Percentiles rank a stretch among this genome's conserved stretches.
These are phyloP conservation scores for Sitta europaea DNA, from an alignment of 2,113 vertebrate species.

Conservation along the genomic window DNA sequence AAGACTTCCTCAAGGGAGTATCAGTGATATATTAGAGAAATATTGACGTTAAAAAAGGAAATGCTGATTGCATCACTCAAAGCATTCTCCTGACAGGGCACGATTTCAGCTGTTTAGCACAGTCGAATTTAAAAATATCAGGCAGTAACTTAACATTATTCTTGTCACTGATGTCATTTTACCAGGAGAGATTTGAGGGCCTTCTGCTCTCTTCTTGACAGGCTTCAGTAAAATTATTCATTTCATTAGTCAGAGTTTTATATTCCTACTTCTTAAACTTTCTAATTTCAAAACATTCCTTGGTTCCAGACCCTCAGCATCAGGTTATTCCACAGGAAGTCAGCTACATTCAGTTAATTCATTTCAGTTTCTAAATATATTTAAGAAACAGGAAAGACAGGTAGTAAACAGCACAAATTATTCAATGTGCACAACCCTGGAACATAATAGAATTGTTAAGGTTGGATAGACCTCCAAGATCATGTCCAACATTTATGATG, in stretches of 20 bases:
- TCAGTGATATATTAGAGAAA: background rate
- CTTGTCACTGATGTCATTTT: background rate
- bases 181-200: background rate
- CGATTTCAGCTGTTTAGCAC: background rate
- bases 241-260: background rate
- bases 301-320: background rate
- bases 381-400: background rate
- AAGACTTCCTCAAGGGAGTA: background rate
- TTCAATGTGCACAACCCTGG: background rate
- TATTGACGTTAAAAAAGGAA: background rate
- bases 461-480: background rate
- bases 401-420: background rate
- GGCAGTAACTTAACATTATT: background rate
- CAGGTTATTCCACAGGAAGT: background rate
- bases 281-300: fast-evolving
- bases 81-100: background rate
- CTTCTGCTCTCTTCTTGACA: background rate
- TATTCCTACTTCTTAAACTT: background rate
- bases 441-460: background rate
- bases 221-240: background rate
- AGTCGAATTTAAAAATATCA: background rate
- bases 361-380: background rate
- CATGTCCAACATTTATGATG: background rate
- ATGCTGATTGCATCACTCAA: background rate
- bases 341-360: background rate